These are phyloP conservation scores for Leptopilina clavipes DNA, from an alignment of 1,140 invertebrate species.

Conservation along the genomic window DNA sequence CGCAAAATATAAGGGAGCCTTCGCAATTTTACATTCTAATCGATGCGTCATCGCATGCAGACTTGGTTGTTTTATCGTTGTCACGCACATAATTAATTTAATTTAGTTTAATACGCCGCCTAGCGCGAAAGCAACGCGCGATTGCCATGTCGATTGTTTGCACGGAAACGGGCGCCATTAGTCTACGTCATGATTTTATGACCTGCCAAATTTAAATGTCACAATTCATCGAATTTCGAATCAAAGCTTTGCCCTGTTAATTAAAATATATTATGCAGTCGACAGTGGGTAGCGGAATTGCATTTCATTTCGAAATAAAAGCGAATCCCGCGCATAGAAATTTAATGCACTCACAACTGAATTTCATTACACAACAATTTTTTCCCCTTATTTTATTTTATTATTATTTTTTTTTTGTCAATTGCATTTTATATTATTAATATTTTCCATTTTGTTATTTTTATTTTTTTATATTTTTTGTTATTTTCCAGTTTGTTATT, in stretches of 20 bases:
- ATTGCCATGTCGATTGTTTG: slow-evolving; percentile 70
- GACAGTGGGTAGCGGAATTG: slow-evolving; percentile 16
- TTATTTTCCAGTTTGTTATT: not conserved
- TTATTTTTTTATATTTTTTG: not conserved
- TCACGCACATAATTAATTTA: slow-evolving; percentile 76
- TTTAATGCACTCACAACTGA: not conserved
- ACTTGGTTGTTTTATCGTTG: slow-evolving; percentile 72
- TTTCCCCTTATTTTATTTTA: no score
- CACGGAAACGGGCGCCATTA: slow-evolving; percentile 69
- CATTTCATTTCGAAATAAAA: slow-evolving; percentile 10
- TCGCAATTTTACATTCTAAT: slow-evolving; percentile 56
- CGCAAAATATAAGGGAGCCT: slow-evolving; percentile 56
- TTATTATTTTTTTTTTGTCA: not conserved
- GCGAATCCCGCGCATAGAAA: not conserved
- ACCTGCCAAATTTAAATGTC: slow-evolving; percentile 47
- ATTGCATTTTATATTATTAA: no score
- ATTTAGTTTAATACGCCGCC: slow-evolving; percentile 73
- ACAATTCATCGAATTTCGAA: slow-evolving; percentile 32
- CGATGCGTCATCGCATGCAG: slow-evolving; percentile 71
- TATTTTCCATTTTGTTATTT: no score
- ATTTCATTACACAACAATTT: no score
- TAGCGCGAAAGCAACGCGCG: slow-evolving; percentile 59
- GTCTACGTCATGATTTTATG: slow-evolving; percentile 48
- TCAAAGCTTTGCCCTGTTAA: slow-evolving; percentile 33
- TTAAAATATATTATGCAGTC: slow-evolving; percentile 31